Conservation (phyloP, 2,113 vertebrate species). For the Turdus rufiventris region DNA sequence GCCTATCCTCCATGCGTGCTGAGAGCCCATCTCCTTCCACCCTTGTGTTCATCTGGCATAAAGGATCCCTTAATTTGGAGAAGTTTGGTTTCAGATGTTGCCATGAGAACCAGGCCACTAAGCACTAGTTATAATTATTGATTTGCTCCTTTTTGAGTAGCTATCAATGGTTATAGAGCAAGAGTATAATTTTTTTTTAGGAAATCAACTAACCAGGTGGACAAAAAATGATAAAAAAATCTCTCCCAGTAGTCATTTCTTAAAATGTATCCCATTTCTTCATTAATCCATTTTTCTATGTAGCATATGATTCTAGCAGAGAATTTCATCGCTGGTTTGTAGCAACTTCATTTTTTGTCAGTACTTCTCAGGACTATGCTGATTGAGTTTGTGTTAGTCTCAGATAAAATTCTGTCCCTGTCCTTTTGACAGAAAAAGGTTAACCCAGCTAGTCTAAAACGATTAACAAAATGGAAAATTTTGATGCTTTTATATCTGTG, state of each 20-base stretch:
- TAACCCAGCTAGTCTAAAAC: not conserved
- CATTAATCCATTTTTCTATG: not conserved
- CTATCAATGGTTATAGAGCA: not conserved
- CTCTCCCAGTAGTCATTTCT: not conserved
- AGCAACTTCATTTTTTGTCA: not conserved
- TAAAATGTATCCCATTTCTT: not conserved
- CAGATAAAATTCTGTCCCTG: not conserved
- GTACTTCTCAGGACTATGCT: not conserved
- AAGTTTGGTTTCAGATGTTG: not conserved
- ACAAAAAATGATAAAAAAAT: not conserved
- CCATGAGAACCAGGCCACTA: not conserved
- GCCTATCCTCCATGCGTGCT: not conserved
- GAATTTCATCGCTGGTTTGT: not conserved
- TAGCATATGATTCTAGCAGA: not conserved
- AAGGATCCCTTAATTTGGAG: not conserved
- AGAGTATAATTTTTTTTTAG: not conserved
- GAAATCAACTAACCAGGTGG: not conserved
- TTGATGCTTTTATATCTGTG: not conserved
- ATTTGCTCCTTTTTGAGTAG: not conserved
- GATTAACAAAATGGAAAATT: not conserved
- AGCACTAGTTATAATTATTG: not conserved
- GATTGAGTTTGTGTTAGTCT: not conserved
- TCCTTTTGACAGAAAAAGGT: conserved; percentile 34
- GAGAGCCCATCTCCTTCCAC: not conserved
- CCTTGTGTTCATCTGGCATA: not conserved